Evolutionary conservation across 2,797 vertebrate genomes (phyloP).

Genomic region (Gymnothorax javanicus): DNA sequence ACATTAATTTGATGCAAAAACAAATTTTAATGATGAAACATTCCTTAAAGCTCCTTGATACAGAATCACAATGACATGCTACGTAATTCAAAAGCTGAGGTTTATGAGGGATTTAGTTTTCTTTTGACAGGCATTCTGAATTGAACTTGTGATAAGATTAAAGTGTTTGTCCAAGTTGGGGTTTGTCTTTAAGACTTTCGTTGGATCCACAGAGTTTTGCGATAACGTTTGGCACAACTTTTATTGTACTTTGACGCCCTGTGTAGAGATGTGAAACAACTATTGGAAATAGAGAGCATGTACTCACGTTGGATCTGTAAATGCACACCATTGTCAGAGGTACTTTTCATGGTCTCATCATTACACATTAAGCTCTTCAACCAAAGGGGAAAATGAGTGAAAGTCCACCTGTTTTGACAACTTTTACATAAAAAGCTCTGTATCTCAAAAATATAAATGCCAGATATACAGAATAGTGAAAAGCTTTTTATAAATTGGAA

Average conservation of each 20-base stretch:
- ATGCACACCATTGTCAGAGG: neutral
- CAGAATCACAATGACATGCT: neutral
- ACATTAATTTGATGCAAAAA: slow-evolving; percentile 2
- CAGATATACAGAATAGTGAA: no score
- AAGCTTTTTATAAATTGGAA: no score
- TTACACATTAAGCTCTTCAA: no score
- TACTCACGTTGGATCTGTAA: neutral
- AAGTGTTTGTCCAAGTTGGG: slow-evolving; percentile 30
- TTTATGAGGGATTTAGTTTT: neutral
- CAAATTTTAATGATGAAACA: neutral
- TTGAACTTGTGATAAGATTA: slow-evolving; percentile 21
- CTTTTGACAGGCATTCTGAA: slow-evolving; percentile 15
- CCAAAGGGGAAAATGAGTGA: no score
- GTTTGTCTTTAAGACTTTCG: neutral
- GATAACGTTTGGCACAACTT: slow-evolving; percentile 1
- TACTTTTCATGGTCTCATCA: neutral
- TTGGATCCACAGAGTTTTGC: slow-evolving; percentile 16
- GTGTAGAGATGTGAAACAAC: neutral
- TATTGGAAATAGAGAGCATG: neutral
- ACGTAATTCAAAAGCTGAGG: neutral
- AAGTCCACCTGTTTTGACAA: no score
- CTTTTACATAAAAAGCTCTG: no score
- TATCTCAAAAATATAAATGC: no score
- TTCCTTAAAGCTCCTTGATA: neutral
- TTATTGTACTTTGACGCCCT: neutral